Conservation (phyloP, 2,113 vertebrate genomes). For the Vulpes ferrilata region DNA sequence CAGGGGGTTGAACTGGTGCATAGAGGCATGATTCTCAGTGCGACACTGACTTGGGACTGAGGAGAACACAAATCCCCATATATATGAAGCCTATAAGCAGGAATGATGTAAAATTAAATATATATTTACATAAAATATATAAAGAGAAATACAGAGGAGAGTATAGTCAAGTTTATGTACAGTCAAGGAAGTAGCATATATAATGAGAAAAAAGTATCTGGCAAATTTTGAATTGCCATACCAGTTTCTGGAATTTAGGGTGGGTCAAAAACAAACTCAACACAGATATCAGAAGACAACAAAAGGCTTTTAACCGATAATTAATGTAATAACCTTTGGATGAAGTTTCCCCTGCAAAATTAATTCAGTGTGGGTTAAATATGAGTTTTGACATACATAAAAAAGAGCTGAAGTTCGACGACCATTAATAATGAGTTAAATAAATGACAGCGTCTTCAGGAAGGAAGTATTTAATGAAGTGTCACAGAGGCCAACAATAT, state of each 20-base stretch:
- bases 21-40: accelerated
- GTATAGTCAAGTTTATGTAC: neutral
- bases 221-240: neutral
- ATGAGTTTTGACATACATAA: conserved; percentile 64
- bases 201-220: neutral
- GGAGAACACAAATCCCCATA: neutral
- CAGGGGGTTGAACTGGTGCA: accelerated
- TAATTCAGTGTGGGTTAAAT: conserved; percentile 58
- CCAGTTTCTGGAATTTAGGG: neutral
- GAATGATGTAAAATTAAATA: neutral
- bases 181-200: neutral
- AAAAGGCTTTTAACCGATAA: neutral
- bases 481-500: conserved; percentile 59
- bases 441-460: conserved; percentile 63
- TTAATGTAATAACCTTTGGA: neutral
- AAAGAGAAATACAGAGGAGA: neutral
- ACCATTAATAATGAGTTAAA: conserved; percentile 53
- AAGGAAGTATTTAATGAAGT: conserved; percentile 66
- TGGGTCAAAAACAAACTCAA: neutral
- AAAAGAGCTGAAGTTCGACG: conserved; percentile 52
- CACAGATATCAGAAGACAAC: neutral
- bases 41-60: accelerated
- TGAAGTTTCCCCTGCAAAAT: conserved; percentile 54
- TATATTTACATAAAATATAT: neutral
- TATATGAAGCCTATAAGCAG: neutral